Base-by-base conservation (phyloP, 2,797 vertebrate genomes). In the Trematomus bernacchii region DNA sequence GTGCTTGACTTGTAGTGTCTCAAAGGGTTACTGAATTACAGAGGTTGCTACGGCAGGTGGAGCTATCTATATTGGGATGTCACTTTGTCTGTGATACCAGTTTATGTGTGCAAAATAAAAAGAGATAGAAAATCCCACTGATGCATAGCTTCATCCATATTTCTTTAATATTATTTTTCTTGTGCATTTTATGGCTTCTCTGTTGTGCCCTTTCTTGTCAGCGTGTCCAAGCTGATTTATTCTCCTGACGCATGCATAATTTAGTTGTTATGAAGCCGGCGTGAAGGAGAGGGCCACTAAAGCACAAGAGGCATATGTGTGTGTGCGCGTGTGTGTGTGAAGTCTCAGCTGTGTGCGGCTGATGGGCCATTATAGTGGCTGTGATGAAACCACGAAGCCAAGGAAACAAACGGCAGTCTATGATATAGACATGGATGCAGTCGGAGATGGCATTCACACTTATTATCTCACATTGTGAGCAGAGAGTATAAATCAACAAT, bases 231-330 rank as follows among this genome's bases (percentile, higher is more conserved):
- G 89, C 89, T 88, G 91, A 95, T 95, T 94, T 92, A 94, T 92
- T 93, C 82, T 88, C 86, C 89, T 75, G 87, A 92, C 91, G 92
- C 90, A 92, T 94, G 91, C 91, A 95, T 94, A 95, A 95, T 95
- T 95, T 92, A 94, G 88, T 75, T 89, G 90, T 92, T 88, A 90
- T 88, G 89, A 89, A 92, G 90, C 86, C 19, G 27, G 84, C 79
- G 80, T 91, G 92, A 91, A 90, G 88, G 90, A 92, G 89, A 92
- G 82, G 80, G 76, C 71, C 87, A 70, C 87, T 85, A 83, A 82
- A 87, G 83, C 89, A 87, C 87, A 89, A 75, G 80, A 84, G 84
- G 79, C 59, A 16, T 79, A 47, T 57, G 73, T 75, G 84, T 67
- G 77, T 74, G 66, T 44, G 37, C 77, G 51, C 51, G 71, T 71